phyloP scores from a whole-genome alignment of 2,888 invertebrate species.

The Ctena decussata region DNA sequence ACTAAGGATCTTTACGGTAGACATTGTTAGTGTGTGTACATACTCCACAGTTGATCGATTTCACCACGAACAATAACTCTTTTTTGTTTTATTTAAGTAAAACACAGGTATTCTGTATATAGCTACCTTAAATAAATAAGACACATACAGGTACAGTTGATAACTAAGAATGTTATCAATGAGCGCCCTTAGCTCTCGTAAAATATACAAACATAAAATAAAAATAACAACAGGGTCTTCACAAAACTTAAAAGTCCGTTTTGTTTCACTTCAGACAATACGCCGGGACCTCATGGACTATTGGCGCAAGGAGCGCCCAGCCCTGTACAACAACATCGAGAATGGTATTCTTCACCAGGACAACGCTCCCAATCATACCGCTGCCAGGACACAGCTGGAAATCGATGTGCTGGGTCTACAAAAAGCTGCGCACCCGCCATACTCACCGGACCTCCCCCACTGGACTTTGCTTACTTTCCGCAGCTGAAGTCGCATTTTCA shows the following conservation, averaged over 20 bases:
- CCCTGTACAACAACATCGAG: neutral
- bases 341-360: slow-evolving; percentile 15
- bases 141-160: neutral
- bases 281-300: neutral
- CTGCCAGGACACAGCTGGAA: slow-evolving; percentile 15
- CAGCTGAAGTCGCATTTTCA: neutral
- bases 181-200: neutral
- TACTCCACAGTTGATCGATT: no score
- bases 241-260: neutral
- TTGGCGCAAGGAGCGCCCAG: neutral
- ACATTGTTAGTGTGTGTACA: no score
- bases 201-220: neutral
- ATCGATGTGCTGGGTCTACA: slow-evolving; percentile 11
- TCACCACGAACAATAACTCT: no score
- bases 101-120: no score
- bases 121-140: no score
- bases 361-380: slow-evolving; percentile 22
- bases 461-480: slow-evolving; percentile 3
- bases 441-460: slow-evolving; percentile 11
- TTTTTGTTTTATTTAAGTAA: no score
- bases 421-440: slow-evolving; percentile 2
- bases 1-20: no score
- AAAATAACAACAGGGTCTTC: neutral
- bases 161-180: neutral
- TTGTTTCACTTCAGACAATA: slow-evolving; percentile 16